Conservation (phyloP, 92 coral and sea anemone species). For the Pocillopora grandis region DNA sequence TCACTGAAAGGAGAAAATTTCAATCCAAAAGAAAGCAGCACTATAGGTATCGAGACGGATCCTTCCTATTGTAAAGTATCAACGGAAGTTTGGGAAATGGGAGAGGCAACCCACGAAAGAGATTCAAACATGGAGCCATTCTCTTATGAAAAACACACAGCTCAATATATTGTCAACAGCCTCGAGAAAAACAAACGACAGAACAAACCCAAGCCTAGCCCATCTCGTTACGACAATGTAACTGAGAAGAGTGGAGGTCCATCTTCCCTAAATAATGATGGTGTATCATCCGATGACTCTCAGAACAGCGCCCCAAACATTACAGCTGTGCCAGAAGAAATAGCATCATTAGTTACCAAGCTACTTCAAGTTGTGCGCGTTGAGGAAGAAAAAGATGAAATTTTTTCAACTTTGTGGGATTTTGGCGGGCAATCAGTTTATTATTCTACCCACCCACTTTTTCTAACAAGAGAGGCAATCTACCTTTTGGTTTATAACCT, state of each 20-base stretch:
- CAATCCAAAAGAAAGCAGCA: not conserved
- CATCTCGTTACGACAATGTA: not conserved
- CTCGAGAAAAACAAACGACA: not conserved
- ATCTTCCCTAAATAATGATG: not conserved
- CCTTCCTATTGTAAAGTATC: constrained; percentile 6
- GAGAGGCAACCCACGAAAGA: not conserved
- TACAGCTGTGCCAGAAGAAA: not conserved
- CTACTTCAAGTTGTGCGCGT: not conserved
- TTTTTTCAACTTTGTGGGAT: not conserved
- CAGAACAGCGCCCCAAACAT: no score
- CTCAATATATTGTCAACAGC: not conserved
- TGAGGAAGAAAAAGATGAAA: not conserved
- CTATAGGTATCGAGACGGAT: not conserved
- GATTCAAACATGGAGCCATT: not conserved
- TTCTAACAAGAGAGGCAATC: not conserved
- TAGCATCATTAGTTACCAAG: not conserved
- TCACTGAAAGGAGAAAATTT: not conserved
- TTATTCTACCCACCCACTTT: not conserved
- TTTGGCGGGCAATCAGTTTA: not conserved
- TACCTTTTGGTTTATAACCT: not conserved
- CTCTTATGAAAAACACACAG: not conserved
- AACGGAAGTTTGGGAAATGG: not conserved
- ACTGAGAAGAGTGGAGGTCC: not conserved
- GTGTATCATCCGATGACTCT: not conserved
- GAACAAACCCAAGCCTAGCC: not conserved